Evolutionary conservation across 1,140 invertebrate genomes (phyloP), one percentile per base, ranked within the genome.

Genomic region (Orius insidiosus): DNA sequence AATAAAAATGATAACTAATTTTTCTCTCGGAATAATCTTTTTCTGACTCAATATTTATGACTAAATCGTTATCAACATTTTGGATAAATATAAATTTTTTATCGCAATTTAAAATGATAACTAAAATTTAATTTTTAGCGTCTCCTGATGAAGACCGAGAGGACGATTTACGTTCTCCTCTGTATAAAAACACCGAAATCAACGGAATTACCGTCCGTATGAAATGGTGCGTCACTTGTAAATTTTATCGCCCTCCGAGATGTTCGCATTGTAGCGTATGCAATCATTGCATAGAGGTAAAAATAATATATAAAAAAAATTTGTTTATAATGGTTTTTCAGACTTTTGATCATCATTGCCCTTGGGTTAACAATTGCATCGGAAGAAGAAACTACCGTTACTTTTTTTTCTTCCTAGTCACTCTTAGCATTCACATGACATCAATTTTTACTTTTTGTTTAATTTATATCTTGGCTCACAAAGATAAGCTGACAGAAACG

Each of bases 201-300:
- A 93, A 95, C 70, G 90, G 92, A 45, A 94, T 97, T 47, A 94
- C 88, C 11, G 90, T 98, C 34, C 78, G 93, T 50, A 97, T 99
- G 92, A 99, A 99, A 68, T 99, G 95, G 95, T 99, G 96, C n/a
- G 81, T 90, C 47, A 99, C 95, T 1, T 99, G 96, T 70, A 93
- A 98, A 68, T 98, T 98, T 71, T 99, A 98, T 67, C 74, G 94
- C 56, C 93, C 94, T 59, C 95, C 95, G 47, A 73, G 95, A 61
- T 97, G 93, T 68, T 97, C 90, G 42, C 94, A 99, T 69, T 99
- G 96, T 66, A 96, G 89, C 58, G 92, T 97, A 43, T 99, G 95
- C 70, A 93, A 98, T 72, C 88, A 88, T 59, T 98, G 94, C 67
- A 95, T 98, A 62, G 92, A 97, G 76, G 90, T 95, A 64, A 68